Percentiles rank a stretch among this genome's conserved stretches.
Evolutionary conservation across 2,888 invertebrate species (phyloP).

Genomic region (Nysson spinosus): DNA sequence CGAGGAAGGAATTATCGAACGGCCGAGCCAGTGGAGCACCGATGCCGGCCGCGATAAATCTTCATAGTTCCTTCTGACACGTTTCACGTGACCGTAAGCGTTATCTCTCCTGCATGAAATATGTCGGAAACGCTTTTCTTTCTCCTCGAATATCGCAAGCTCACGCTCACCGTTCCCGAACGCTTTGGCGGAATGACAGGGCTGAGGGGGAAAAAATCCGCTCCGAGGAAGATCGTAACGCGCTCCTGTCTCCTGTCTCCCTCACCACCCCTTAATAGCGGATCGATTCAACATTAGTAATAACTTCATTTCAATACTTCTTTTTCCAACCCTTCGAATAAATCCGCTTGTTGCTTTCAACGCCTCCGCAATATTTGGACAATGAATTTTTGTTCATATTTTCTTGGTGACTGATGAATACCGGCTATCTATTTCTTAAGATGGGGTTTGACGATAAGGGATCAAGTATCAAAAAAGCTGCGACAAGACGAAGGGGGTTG

Average conservation of each 20-base stretch:
- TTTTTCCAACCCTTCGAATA: conserved; percentile 1
- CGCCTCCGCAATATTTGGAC: no score
- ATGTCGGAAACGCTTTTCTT: conserved; percentile 62
- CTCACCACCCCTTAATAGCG: conserved; percentile 18
- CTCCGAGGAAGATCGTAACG: conserved; percentile 14
- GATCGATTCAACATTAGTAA: conserved; percentile 46
- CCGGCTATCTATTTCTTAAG: no score
- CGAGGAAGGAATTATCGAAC: conserved; percentile 63
- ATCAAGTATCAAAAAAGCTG: no score
- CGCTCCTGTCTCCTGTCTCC: background rate
- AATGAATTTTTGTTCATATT: no score
- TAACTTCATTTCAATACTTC: conserved; percentile 38
- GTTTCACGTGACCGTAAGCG: conserved; percentile 60
- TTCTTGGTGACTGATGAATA: no score
- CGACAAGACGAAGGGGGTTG: no score
- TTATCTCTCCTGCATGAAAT: conserved; percentile 57
- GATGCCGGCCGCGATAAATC: conserved; percentile 60
- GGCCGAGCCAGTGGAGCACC: conserved; percentile 41
- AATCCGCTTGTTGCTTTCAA: no score
- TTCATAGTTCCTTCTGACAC: conserved; percentile 61
- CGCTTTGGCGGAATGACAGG: conserved; percentile 25
- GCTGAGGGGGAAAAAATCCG: background rate
- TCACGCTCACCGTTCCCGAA: conserved; percentile 44
- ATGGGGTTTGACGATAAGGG: no score
- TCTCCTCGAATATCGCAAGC: conserved; percentile 57